Conservation (phyloP, 2,888 invertebrate species). For the Drosophila longiperda region DNA sequence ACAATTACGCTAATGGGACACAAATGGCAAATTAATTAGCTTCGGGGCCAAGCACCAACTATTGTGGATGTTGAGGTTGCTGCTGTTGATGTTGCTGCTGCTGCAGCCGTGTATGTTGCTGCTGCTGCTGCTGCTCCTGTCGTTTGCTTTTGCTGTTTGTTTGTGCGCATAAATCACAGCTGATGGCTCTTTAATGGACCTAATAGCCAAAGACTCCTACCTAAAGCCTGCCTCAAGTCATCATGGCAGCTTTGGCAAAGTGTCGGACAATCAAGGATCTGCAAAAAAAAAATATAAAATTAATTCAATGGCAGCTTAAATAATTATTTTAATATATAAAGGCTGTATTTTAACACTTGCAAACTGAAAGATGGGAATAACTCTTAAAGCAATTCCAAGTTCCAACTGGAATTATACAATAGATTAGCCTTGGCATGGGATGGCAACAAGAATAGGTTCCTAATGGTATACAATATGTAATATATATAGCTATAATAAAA, state of each 20-base stretch:
- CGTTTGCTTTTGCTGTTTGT: constrained; percentile 30
- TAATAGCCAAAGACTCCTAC: constrained; percentile 21
- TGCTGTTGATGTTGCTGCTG: not conserved
- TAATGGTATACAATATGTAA: no score
- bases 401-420: not conserved
- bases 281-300: not conserved
- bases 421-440: not conserved
- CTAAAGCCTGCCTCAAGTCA: constrained; percentile 9
- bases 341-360: not conserved
- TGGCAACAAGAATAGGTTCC: no score
- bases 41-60: constrained; percentile 60
- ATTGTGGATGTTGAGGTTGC: constrained; percentile 17
- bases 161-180: constrained; percentile 52
- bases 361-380: not conserved
- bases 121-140: constrained; percentile 22
- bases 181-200: constrained; percentile 49
- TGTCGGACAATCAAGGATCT: constrained; percentile 14
- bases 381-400: not conserved
- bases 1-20: constrained; percentile 81
- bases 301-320: constrained; percentile 1
- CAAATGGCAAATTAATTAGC: constrained; percentile 81
- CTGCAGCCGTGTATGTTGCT: not conserved
- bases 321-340: not conserved
- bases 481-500: not conserved
- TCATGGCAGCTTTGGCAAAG: not conserved